Evolutionary conservation across 2,797 vertebrate species (phyloP).

Genomic region (Rhinoraja longicauda): DNA sequence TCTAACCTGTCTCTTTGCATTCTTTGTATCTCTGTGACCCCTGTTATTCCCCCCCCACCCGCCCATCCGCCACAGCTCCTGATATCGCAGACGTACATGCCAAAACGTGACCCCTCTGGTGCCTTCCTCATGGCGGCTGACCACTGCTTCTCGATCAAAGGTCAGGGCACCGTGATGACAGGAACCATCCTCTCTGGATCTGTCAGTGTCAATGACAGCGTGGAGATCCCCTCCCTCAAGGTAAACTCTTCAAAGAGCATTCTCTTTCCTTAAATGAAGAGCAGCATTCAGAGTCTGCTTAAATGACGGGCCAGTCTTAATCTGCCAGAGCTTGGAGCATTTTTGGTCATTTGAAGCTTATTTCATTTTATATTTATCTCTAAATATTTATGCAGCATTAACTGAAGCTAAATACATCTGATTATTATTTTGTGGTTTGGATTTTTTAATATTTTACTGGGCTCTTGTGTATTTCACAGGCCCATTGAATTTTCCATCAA

Average conservation of each 20-base stretch:
- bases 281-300: neutral
- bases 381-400: conserved; percentile 5
- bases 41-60: conserved; percentile 46
- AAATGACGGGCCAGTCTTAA: neutral
- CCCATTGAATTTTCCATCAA: neutral
- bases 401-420: neutral
- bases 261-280: neutral
- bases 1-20: neutral
- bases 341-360: neutral
- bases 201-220: conserved; percentile 78
- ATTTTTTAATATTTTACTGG: neutral
- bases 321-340: neutral
- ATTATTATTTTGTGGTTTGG: neutral
- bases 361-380: neutral
- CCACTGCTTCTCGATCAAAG: conserved; percentile 96
- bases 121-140: conserved; percentile 91
- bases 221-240: conserved; percentile 95
- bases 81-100: conserved; percentile 82
- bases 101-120: conserved; percentile 79
- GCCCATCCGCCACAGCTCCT: conserved; percentile 66
- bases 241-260: conserved; percentile 53
- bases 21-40: neutral
- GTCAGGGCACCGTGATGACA: conserved; percentile 96
- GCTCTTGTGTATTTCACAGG: neutral
- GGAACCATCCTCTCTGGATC: conserved; percentile 92